phyloP scores from a whole-genome alignment of 1,140 invertebrate genomes.

The Agrypnia vestita region DNA sequence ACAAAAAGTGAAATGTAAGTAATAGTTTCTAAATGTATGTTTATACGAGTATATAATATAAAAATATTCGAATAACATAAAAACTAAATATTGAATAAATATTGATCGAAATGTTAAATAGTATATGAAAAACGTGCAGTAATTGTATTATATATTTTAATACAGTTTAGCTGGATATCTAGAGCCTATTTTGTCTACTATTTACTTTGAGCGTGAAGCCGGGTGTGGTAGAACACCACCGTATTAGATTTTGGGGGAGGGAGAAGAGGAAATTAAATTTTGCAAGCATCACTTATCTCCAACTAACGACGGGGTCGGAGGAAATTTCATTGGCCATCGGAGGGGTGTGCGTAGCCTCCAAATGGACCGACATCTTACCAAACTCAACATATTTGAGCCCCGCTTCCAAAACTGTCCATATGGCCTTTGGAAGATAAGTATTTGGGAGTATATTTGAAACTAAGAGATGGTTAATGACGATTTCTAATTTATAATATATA shows the following conservation, averaged over 20 bases:
- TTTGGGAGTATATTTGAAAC: too few relatives aligned
- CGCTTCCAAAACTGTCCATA: background rate
- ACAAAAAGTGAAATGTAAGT: too few relatives aligned
- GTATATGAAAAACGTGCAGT: background rate
- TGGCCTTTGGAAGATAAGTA: too few relatives aligned
- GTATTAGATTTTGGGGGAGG: conserved; percentile 3
- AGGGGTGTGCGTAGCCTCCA: conserved; percentile 32
- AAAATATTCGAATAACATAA: too few relatives aligned
- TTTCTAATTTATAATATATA: too few relatives aligned
- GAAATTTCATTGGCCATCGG: conserved; percentile 55
- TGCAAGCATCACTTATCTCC: conserved; percentile 53
- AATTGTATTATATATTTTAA: background rate
- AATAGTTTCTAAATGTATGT: too few relatives aligned
- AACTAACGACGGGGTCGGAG: conserved; percentile 40
- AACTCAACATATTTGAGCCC: conserved; percentile 19
- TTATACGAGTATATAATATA: too few relatives aligned
- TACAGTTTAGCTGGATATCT: background rate
- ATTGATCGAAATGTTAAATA: too few relatives aligned
- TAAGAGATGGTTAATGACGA: too few relatives aligned
- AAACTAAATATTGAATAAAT: too few relatives aligned
- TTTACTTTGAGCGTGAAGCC: too few relatives aligned
- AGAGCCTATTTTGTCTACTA: background rate
- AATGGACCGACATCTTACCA: conserved; percentile 41
- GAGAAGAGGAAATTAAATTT: conserved; percentile 55
- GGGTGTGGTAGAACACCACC: too few relatives aligned